Evolutionary conservation across 1,140 invertebrate genomes (phyloP).

Genomic region (Aphaenogaster floridana): DNA sequence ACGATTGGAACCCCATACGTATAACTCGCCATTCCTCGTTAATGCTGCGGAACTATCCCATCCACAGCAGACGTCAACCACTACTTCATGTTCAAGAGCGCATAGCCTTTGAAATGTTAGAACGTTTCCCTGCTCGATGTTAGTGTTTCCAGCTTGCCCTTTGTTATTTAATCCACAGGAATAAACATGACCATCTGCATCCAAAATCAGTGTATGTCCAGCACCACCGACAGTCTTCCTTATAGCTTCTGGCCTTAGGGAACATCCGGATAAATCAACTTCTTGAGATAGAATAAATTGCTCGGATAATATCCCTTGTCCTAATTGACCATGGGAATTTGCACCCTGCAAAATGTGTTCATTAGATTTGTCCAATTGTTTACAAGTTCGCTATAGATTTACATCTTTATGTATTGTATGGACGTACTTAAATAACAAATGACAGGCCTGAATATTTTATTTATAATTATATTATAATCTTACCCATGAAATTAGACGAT

Average conservation of each 20-base stretch:
- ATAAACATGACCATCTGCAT: slow-evolving; percentile 90
- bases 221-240: slow-evolving; percentile 91
- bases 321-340: slow-evolving; percentile 94
- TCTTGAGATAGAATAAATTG: slow-evolving; percentile 89
- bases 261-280: slow-evolving; percentile 82
- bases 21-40: slow-evolving; percentile 89
- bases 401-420: no score
- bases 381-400: neutral
- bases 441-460: neutral
- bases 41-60: slow-evolving; percentile 92
- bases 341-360: slow-evolving; percentile 89
- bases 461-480: neutral
- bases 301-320: slow-evolving; percentile 90
- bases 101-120: slow-evolving; percentile 70
- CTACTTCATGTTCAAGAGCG: slow-evolving; percentile 83
- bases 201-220: slow-evolving; percentile 91
- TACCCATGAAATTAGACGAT: slow-evolving; percentile 70
- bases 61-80: slow-evolving; percentile 89
- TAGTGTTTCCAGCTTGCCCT: slow-evolving; percentile 91
- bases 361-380: slow-evolving; percentile 16
- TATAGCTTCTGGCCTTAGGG: slow-evolving; percentile 86
- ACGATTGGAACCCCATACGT: slow-evolving; percentile 92
- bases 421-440: no score
- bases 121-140: slow-evolving; percentile 56
- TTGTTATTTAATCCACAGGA: slow-evolving; percentile 96